Evolutionary conservation across 2,888 invertebrate genomes (phyloP), one percentile per base, ranked within the genome.

Genomic region (Hanleya hanleyi): DNA sequence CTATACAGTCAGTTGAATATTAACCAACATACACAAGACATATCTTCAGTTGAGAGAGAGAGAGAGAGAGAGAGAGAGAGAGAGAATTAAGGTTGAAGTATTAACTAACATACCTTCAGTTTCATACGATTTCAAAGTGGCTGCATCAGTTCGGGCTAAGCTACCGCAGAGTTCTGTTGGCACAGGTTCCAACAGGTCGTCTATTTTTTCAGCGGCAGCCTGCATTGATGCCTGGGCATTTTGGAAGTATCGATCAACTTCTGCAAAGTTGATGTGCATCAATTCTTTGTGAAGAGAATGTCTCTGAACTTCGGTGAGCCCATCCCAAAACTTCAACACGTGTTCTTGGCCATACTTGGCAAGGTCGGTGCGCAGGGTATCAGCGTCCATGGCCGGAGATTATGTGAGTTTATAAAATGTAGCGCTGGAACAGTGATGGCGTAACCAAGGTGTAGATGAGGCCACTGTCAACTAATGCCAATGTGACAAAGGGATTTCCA

Each of bases 131-230:
- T 92, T 89, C 33, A 96, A 90, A 79, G 94, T 93, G 15, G 94
- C 94, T 0, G 92, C 84, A 1, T 92, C 91, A 12, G 94, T 93
- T n/a, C 93, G 92, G 0, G 93, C 93, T n/a, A 95, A 94, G 0
- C 96, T 95, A 67, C 96, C 95, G 82, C 95, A 94, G 77, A 95
- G 94, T 15, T 94, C 93, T n/a, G 94, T 92, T 0, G 97, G 96
- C 69, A 98, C 94, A 0, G 97, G 97, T 85, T 96, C 94, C 87
- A 98, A 92, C 77, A 95, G 93, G 77, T 95, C 94, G 85, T 97
- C 97, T 51, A 95, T 89, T 88, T 95, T 95, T 81, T 94, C 93
- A 29, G 77, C 71, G 0, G 75, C 81, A 50, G 75, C 66, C 37
- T 79, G 69, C 41, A 86, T 69, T 6, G 82, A 78, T 35, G 79